Conservation (phyloP, 2,113 vertebrate genomes). For the Thinocorus orbignyianus region DNA sequence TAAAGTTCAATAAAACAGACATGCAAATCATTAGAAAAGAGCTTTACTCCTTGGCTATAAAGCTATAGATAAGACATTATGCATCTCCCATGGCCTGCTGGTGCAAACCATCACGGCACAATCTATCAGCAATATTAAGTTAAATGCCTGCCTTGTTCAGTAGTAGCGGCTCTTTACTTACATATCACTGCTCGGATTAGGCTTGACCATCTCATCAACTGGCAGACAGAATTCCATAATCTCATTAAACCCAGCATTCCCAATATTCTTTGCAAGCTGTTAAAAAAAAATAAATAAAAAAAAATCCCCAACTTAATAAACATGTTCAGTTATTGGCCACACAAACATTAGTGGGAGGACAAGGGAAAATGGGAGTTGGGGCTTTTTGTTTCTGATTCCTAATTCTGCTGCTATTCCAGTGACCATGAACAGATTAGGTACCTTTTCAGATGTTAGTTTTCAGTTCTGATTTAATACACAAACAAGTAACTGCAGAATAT, state of each 20-base stretch:
- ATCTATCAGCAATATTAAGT: neutral
- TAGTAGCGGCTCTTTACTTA: conserved; percentile 70
- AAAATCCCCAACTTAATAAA: neutral
- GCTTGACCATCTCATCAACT: conserved; percentile 81
- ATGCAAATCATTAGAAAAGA: neutral
- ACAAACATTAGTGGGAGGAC: neutral
- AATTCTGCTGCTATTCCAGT: neutral
- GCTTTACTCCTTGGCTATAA: neutral
- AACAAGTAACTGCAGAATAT: neutral
- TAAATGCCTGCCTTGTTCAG: neutral
- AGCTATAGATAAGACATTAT: neutral
- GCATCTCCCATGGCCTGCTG: neutral
- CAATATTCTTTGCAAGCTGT: conserved; percentile 96
- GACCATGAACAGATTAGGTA: neutral
- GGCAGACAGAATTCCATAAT: conserved; percentile 93
- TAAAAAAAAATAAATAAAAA: neutral
- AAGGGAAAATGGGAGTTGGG: neutral
- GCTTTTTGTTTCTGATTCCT: neutral
- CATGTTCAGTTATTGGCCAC: neutral
- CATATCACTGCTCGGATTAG: conserved; percentile 91
- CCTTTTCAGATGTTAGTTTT: neutral
- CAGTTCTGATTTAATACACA: neutral
- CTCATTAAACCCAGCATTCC: conserved; percentile 95
- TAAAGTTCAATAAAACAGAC: neutral
- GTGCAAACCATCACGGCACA: neutral